Evolutionary conservation across 2,113 vertebrate genomes (phyloP).

Genomic region (Gobius niger): DNA sequence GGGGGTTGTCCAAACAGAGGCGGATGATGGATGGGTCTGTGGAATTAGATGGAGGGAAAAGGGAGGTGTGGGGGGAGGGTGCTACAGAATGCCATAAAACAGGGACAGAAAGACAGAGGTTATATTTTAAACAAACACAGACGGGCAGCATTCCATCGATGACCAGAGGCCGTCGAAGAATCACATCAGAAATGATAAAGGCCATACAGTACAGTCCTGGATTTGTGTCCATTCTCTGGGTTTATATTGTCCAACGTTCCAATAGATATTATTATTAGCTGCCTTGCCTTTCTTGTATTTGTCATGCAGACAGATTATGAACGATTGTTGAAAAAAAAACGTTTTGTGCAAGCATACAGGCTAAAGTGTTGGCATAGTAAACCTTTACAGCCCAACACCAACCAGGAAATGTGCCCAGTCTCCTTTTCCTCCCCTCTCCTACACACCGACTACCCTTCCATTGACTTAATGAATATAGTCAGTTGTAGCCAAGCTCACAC

Average conservation of each 20-base stretch:
- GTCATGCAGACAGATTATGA: background rate
- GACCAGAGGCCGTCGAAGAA: background rate
- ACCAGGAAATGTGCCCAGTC: no score
- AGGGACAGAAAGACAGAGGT: constrained; percentile 11
- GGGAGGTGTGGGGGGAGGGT: constrained; percentile 49
- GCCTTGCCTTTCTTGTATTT: background rate
- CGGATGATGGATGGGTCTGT: constrained; percentile 67
- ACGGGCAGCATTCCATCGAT: background rate
- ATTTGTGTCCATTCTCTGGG: background rate
- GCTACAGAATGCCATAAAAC: constrained; percentile 63
- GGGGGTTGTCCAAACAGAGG: constrained; percentile 28
- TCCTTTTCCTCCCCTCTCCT: constrained; percentile 61
- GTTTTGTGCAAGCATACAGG: constrained; percentile 50
- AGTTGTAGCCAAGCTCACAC: constrained; percentile 61
- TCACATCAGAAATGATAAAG: no score
- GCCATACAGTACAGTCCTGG: no score
- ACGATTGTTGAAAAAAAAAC: background rate
- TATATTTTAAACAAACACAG: constrained; percentile 20
- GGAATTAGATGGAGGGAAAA: constrained; percentile 23
- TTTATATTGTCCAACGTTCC: background rate
- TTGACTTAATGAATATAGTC: constrained; percentile 67
- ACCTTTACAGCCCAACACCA: background rate
- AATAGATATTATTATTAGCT: background rate
- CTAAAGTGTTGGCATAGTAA: constrained; percentile 23
- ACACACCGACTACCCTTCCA: constrained; percentile 60